phyloP scores from a whole-genome alignment of 2,113 vertebrate species.

The Oxygymnocypris stewartii region DNA sequence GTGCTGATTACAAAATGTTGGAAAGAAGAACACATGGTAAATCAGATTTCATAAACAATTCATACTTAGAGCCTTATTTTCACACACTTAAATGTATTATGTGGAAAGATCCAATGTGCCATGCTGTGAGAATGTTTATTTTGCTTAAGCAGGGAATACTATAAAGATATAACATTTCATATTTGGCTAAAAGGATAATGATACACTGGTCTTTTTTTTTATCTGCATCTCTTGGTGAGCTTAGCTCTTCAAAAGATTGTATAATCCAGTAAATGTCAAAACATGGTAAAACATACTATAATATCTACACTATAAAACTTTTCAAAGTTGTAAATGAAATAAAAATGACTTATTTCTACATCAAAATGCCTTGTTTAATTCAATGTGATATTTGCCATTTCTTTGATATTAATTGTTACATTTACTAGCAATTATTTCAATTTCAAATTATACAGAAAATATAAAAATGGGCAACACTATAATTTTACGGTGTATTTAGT shows the following conservation, averaged over 20 bases:
- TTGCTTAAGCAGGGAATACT: not conserved
- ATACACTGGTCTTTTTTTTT: not conserved
- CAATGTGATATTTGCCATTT: not conserved
- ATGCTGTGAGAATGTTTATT: not conserved
- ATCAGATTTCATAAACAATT: not conserved
- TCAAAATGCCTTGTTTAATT: too few species aligned
- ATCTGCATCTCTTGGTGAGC: not conserved
- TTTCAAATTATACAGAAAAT: not conserved
- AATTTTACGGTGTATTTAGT: too few species aligned
- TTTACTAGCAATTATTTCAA: not conserved
- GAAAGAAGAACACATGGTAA: not conserved
- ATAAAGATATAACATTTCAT: not conserved
- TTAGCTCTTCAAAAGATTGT: not conserved
- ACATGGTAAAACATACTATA: too few species aligned
- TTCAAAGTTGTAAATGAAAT: not conserved
- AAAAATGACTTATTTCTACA: not conserved
- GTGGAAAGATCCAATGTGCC: not conserved
- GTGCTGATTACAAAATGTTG: not conserved
- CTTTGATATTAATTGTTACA: too few species aligned
- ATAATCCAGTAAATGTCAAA: not conserved
- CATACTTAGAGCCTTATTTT: not conserved
- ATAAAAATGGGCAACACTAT: not conserved
- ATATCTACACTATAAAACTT: not conserved
- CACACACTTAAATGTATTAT: not conserved
- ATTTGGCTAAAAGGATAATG: not conserved